Evolutionary conservation across 2,888 invertebrate species (phyloP).

Genomic region (Cephus pygmeus): DNA sequence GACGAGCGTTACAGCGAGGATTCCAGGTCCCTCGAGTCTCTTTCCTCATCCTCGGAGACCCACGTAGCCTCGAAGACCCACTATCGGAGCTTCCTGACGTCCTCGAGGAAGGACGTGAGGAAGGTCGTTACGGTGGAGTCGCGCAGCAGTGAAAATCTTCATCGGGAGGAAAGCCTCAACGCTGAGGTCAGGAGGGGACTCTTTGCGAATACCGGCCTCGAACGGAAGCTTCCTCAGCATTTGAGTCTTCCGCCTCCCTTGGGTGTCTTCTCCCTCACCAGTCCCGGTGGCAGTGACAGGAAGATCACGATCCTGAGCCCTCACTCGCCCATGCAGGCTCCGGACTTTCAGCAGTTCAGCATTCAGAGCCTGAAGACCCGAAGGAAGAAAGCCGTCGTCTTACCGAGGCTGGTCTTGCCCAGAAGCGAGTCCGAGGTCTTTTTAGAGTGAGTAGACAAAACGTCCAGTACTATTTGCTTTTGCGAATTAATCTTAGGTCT

Average conservation of each 20-base stretch:
- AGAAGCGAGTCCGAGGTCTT: slow-evolving; percentile 79
- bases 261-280: slow-evolving; percentile 69
- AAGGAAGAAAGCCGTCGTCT: slow-evolving; percentile 78
- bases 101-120: slow-evolving; percentile 76
- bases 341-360: slow-evolving; percentile 72
- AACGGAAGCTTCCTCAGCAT: slow-evolving; percentile 74
- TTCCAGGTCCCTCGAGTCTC: slow-evolving; percentile 56
- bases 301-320: slow-evolving; percentile 84
- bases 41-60: slow-evolving; percentile 68
- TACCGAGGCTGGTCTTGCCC: slow-evolving; percentile 80
- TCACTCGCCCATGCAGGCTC: slow-evolving; percentile 78
- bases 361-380: slow-evolving; percentile 71
- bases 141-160: slow-evolving; percentile 71
- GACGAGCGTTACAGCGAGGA: slow-evolving; percentile 60
- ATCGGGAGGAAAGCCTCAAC: slow-evolving; percentile 69
- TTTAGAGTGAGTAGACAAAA: slow-evolving; percentile 70
- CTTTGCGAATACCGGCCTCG: slow-evolving; percentile 73
- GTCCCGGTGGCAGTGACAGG: slow-evolving; percentile 69
- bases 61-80: slow-evolving; percentile 70
- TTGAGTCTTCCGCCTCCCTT: slow-evolving; percentile 77
- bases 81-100: slow-evolving; percentile 74
- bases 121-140: slow-evolving; percentile 68
- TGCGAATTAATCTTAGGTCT: neutral
- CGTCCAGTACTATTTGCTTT: neutral
- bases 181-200: slow-evolving; percentile 77